Evolutionary conservation across 2,113 vertebrate genomes (phyloP).

Genomic region (Lutjanus erythropterus): DNA sequence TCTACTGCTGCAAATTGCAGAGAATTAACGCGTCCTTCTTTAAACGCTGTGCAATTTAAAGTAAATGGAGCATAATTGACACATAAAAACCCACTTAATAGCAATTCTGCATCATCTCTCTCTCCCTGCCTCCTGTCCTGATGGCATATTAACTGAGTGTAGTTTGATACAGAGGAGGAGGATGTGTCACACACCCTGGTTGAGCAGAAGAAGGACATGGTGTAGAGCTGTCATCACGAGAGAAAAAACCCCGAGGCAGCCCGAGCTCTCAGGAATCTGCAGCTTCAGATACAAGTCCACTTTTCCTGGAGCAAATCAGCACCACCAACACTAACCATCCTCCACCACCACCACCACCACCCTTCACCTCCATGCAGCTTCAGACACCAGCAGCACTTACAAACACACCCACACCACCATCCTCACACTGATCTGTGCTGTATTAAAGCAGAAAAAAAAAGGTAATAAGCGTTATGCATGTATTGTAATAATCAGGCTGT

Average conservation of each 20-base stretch:
- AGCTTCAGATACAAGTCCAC: conserved; percentile 60
- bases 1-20: conserved; percentile 5
- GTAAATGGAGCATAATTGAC: conserved; percentile 27
- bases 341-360: conserved; percentile 8
- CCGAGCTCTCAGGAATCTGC: conserved; percentile 46
- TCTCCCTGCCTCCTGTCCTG: not conserved
- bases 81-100: conserved; percentile 37
- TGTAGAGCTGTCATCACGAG: conserved; percentile 63
- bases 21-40: not conserved
- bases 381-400: conserved; percentile 43
- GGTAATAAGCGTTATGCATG: not conserved
- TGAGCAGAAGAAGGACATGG: conserved; percentile 59
- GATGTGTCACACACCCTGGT: conserved; percentile 48
- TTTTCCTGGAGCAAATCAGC: conserved; percentile 60
- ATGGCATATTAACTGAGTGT: conserved; percentile 46
- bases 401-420: conserved; percentile 45
- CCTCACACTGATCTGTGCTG: conserved; percentile 5
- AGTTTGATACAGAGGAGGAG: conserved; percentile 18
- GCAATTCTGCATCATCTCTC: not conserved
- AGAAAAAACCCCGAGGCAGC: conserved; percentile 44
- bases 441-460: not conserved
- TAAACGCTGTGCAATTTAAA: not conserved
- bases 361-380: conserved; percentile 52
- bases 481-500: conserved; percentile 1
- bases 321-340: conserved; percentile 10